Conservation (phyloP, 1,140 invertebrate species). For the Drosophila sechellia region DNA sequence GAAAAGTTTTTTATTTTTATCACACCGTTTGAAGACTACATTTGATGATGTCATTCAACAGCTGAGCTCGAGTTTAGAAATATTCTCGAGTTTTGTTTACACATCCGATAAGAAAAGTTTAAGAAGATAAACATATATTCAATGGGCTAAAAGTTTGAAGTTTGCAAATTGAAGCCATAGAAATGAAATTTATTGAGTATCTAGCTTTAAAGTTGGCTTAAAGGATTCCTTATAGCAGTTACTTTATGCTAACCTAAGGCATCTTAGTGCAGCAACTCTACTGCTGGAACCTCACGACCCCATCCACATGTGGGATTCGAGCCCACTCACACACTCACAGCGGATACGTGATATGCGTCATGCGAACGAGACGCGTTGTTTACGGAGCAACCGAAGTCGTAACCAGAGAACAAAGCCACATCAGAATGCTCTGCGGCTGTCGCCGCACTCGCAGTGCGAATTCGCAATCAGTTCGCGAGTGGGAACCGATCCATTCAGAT, state of each 20-base stretch:
- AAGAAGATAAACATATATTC: not conserved
- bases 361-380: constrained; percentile 44
- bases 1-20: constrained; percentile 7
- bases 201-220: too few relatives aligned
- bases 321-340: constrained; percentile 12
- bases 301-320: constrained; percentile 8
- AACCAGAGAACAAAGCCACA: constrained; percentile 65
- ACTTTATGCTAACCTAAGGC: too few relatives aligned
- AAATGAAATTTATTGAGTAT: too few relatives aligned
- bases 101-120: not conserved
- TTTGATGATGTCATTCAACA: constrained; percentile 6
- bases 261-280: not conserved
- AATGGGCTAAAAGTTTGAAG: too few relatives aligned
- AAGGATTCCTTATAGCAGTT: too few relatives aligned
- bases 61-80: not conserved
- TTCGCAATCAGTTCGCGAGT: constrained; percentile 63
- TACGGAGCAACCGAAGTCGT: constrained; percentile 45
- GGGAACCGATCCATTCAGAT: constrained; percentile 68
- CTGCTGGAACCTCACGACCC: constrained; percentile 6
- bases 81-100: not conserved
- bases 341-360: constrained; percentile 41
- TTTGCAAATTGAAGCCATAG: too few relatives aligned
- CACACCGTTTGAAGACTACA: not conserved
- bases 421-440: constrained; percentile 33
- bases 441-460: constrained; percentile 37